Evolutionary conservation across 2,113 vertebrate genomes (phyloP), one percentile per base, ranked within the genome.

Genomic region (Gobiocypris rarus): DNA sequence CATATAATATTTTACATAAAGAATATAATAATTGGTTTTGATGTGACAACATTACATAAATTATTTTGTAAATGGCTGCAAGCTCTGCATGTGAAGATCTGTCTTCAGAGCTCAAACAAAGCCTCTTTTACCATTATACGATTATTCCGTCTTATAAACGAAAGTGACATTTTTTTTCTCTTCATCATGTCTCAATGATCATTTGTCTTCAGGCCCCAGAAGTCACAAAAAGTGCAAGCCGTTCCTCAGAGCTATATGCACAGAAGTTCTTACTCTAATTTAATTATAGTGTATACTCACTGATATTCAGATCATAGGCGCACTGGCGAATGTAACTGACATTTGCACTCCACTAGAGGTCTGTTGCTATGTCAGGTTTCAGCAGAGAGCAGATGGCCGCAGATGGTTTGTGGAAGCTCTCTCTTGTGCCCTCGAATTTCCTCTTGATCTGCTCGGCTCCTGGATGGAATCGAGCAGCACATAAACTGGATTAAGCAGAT

Each of bases 321-420:
- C 41, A 9, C 41, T 59, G 52, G 65, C 34, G 22, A 80, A 70
- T 58, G 50, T 56, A 84, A 69, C 45, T 58, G 83, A 78, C 52
- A 31, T 79, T 79, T 80, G 76, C 67, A 61, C 83, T 58, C 76
- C 56, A 59, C 83, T 80, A 73, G 83, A 85, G 34, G 54, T 80
- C 52, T 85, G 83, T 61, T 61, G 67, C 65, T 48, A 71, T 70
- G 83, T 78, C 48, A 84, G n/a, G 26, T 84, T 75, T 84, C 61
- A 52, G 58, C 56, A 14, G 76, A 79, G 83, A 78, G 41, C 83
- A 85, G 83, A 85, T 85, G 83, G 83, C 75, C 54, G n/a, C 83
- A 85, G 83, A 85, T 85, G 83, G 83, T 85, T 85, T 24, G 69
- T 61, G 75, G 24, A 79, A 79, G 83, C 77, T 70, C 83, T 80